These are phyloP conservation scores for Malthinus seriepunctatus DNA, from an alignment of 2,888 invertebrate species.

Conservation along the genomic window DNA sequence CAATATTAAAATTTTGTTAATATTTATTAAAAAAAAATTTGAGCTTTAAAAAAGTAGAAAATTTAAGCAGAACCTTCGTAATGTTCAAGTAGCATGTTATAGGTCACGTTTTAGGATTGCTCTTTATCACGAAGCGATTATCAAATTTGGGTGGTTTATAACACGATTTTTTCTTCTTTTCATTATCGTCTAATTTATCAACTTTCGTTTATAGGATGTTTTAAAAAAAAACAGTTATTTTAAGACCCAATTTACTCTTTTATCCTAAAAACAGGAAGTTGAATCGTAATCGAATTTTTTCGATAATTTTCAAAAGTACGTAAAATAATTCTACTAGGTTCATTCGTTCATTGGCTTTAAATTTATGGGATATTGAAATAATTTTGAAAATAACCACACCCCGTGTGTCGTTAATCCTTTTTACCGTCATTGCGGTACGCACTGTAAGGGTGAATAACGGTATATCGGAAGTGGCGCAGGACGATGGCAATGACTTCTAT, in stretches of 20 bases:
- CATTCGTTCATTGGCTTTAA: neutral
- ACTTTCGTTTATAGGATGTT: neutral
- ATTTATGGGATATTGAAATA: neutral
- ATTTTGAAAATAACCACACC: slow-evolving; percentile 24
- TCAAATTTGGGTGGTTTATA: neutral
- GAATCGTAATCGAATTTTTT: no score
- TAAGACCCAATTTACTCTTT: no score
- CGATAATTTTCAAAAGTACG: neutral
- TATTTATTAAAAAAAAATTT: neutral
- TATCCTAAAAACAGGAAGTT: no score
- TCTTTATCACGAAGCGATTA: slow-evolving; percentile 7
- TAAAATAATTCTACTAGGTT: neutral
- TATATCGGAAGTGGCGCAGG: slow-evolving; percentile 35
- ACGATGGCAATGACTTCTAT: slow-evolving; percentile 55
- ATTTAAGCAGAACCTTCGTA: neutral
- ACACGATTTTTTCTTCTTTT: slow-evolving; percentile 1
- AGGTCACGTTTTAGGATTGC: slow-evolving; percentile 5
- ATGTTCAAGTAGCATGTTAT: slow-evolving; percentile 5
- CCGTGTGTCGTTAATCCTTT: slow-evolving; percentile 29
- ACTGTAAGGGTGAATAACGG: slow-evolving; percentile 32
- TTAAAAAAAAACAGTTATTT: no score
- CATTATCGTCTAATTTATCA: neutral
- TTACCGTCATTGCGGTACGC: slow-evolving; percentile 25
- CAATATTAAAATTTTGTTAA: no score
- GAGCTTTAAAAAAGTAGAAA: neutral